phyloP scores from a whole-genome alignment of 2,113 vertebrate species.

The Melanotaenia duboulayi region DNA sequence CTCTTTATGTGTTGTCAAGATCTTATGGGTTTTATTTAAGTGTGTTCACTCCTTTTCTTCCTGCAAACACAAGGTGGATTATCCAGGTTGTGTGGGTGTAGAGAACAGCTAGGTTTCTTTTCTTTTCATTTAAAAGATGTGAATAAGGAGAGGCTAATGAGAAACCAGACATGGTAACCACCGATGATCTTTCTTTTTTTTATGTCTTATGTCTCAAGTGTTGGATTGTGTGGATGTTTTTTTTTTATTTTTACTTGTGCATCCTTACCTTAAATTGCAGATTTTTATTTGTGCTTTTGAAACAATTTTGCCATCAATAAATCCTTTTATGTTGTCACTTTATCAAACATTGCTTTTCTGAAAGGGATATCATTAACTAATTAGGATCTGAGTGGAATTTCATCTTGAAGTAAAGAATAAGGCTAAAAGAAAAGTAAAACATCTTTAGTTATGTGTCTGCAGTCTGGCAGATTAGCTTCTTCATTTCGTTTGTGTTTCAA shows the following conservation, averaged over 20 bases:
- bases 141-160: too few relatives aligned
- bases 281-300: neutral
- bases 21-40: too few relatives aligned
- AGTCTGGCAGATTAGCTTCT: slow-evolving; percentile 38
- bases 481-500: slow-evolving; percentile 42
- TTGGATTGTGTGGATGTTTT: too few relatives aligned
- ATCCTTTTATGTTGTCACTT: neutral
- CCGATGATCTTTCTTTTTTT: too few relatives aligned
- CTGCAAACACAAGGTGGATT: too few relatives aligned
- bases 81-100: too few relatives aligned
- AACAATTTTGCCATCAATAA: neutral
- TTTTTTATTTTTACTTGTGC: neutral
- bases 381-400: slow-evolving; percentile 2
- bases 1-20: too few relatives aligned
- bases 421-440: slow-evolving; percentile 26
- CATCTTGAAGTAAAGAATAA: slow-evolving; percentile 1
- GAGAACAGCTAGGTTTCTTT: too few relatives aligned
- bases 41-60: too few relatives aligned
- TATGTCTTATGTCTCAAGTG: too few relatives aligned
- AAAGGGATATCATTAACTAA: neutral
- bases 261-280: neutral
- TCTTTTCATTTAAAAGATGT: too few relatives aligned
- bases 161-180: too few relatives aligned
- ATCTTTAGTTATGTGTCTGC: slow-evolving; percentile 18
- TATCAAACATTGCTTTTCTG: neutral